Evolutionary conservation across 2,113 vertebrate genomes (phyloP), one percentile per base, ranked within the genome.

Genomic region (Albula goreensis): DNA sequence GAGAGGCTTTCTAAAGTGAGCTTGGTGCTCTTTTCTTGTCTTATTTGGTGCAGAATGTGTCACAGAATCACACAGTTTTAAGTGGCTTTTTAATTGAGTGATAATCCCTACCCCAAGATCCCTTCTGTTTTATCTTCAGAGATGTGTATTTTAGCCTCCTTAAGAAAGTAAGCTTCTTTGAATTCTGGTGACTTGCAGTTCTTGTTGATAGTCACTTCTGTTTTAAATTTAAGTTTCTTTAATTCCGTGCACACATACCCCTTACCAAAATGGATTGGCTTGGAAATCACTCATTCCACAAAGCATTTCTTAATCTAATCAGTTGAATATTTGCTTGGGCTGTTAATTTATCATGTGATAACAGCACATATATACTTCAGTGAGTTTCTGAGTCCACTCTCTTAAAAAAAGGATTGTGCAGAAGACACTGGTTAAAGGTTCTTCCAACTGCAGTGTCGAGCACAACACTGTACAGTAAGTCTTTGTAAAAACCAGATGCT

Each of bases 1-100:
- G 82, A 41, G 63, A 90, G 41, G 89, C 93, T 90, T 85, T 2
- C 78, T 22, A 49, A 49, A 79, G 50, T 50, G 4, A 19, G 78
- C n/a, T 78, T n/a, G 63, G 19, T 74, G 78, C 5, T 25, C 78
- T 79, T 79, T 79, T 50, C 78, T 79, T 79, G 31, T 79, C 78
- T 78, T 79, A 50, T 79, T 79, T 50, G 0, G 48, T 50, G 49
- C 11, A 79, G 31, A 79, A 79, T 79, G 78, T 79, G 49, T 79
- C 31, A 17, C 78, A 11, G 78, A 15, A 48, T 79, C 78, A 79
- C 78, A 50, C 78, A 12, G 15, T 79, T 53, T 81, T 81, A 81
- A 81, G 52, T 53, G 50, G 22, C 52, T 53, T 81, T 81, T 53
- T 81, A 81, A 81, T 53, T 52, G 51, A 53, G 50, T 53, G 50